Evolutionary conservation across 2,888 invertebrate genomes (phyloP).

Genomic region (Chorisops tibialis): DNA sequence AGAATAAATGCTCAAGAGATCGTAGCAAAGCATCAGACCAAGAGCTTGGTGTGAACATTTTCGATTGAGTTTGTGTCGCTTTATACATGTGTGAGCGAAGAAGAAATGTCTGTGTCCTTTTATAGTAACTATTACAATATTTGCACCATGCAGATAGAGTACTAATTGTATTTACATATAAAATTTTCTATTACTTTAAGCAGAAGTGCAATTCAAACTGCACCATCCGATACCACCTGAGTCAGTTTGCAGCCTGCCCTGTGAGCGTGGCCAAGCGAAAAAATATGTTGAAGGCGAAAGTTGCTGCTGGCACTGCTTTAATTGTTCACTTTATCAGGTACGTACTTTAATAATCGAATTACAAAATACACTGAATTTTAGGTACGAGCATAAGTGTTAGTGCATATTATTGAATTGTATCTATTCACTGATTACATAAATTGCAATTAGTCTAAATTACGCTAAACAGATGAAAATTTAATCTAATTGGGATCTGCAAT

Average conservation of each 20-base stretch:
- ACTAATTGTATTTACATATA: constrained; percentile 26
- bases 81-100: constrained; percentile 15
- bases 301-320: constrained; percentile 93
- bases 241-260: constrained; percentile 88
- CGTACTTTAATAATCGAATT: too few relatives aligned
- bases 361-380: too few relatives aligned
- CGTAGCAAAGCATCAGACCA: too few relatives aligned
- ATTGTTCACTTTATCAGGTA: constrained; percentile 84
- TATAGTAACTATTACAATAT: background rate
- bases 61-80: background rate
- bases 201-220: constrained; percentile 81
- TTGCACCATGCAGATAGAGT: constrained; percentile 2
- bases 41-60: too few relatives aligned
- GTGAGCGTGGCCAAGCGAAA: constrained; percentile 84
- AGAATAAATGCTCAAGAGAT: too few relatives aligned
- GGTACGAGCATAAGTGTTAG: too few relatives aligned
- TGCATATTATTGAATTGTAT: too few relatives aligned
- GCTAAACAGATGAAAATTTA: too few relatives aligned
- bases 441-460: too few relatives aligned
- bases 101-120: background rate
- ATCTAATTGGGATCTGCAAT: too few relatives aligned
- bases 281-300: constrained; percentile 89
- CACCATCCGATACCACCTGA: constrained; percentile 75
- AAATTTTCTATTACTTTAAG: constrained; percentile 35
- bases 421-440: too few relatives aligned